These are phyloP conservation scores for Pygocentrus nattereri DNA, from an alignment of 2,797 vertebrate species.

Conservation along the genomic window DNA sequence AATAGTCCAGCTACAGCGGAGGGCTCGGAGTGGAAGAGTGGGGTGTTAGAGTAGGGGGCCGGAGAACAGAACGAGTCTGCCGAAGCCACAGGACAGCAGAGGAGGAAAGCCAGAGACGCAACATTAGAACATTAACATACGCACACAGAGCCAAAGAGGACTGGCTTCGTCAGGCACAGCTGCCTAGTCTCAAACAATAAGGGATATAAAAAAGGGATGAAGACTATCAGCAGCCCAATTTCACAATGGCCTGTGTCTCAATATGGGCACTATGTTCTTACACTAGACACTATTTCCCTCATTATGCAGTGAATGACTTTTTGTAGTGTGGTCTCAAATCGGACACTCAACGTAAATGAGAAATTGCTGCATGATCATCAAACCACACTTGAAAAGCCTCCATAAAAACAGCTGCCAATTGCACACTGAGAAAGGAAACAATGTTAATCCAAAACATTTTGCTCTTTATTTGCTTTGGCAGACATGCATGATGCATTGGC, in stretches of 20 bases:
- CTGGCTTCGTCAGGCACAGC: slow-evolving; percentile 22
- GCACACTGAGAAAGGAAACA: too few relatives aligned
- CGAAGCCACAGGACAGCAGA: slow-evolving; percentile 72
- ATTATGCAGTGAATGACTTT: too few relatives aligned
- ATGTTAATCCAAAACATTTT: too few relatives aligned
- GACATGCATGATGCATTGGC: too few relatives aligned
- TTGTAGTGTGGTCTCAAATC: too few relatives aligned
- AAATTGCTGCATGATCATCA: too few relatives aligned
- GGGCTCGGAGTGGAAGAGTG: slow-evolving; percentile 85
- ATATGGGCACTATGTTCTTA: too few relatives aligned
- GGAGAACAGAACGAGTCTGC: slow-evolving; percentile 90
- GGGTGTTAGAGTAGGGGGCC: slow-evolving; percentile 83
- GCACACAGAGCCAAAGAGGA: slow-evolving; percentile 64
- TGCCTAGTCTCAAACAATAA: not conserved
- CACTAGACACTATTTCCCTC: too few relatives aligned
- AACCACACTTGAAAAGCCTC: too few relatives aligned
- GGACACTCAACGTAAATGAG: too few relatives aligned
- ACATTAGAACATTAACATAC: slow-evolving; percentile 57
- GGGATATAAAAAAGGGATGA: not conserved
- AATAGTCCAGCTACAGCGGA: slow-evolving; percentile 89
- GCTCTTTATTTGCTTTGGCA: too few relatives aligned
- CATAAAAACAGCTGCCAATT: too few relatives aligned
- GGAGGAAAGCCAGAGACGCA: slow-evolving; percentile 63
- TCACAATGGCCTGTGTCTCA: not conserved
- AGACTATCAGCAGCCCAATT: not conserved